Conservation (phyloP, 2,888 invertebrate genomes). For the Tolmerus cingulatus region DNA sequence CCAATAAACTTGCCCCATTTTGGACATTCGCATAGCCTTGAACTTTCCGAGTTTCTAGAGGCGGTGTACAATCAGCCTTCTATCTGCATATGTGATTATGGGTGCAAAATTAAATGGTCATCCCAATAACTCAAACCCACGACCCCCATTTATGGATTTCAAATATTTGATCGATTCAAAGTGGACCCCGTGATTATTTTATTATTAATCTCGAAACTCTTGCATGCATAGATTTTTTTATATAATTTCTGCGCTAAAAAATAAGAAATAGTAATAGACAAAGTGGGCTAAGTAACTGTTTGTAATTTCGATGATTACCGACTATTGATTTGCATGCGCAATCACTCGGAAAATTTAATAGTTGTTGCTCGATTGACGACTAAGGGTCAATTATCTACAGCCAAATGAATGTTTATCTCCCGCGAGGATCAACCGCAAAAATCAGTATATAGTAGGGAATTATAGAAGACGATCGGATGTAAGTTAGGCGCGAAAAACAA, state of each 20-base stretch:
- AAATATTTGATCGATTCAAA: not conserved
- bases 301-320: not conserved
- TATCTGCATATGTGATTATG: not conserved
- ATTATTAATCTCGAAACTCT: not conserved
- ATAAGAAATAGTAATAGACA: not conserved
- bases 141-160: not conserved
- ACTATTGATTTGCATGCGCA: not conserved
- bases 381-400: conserved; percentile 20
- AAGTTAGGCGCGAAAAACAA: not conserved
- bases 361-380: not conserved
- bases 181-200: not conserved
- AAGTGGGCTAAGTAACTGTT: not conserved
- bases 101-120: not conserved
- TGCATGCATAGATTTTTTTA: not conserved
- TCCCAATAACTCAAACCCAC: not conserved
- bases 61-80: not conserved
- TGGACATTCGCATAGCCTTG: not conserved
- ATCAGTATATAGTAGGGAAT: not conserved
- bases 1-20: not conserved
- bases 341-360: conserved; percentile 1
- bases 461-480: not conserved
- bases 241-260: not conserved
- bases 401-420: not conserved
- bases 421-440: not conserved
- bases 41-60: not conserved